Base-by-base conservation (phyloP, 2,888 invertebrate species). In the Cryptosula pallasiana region DNA sequence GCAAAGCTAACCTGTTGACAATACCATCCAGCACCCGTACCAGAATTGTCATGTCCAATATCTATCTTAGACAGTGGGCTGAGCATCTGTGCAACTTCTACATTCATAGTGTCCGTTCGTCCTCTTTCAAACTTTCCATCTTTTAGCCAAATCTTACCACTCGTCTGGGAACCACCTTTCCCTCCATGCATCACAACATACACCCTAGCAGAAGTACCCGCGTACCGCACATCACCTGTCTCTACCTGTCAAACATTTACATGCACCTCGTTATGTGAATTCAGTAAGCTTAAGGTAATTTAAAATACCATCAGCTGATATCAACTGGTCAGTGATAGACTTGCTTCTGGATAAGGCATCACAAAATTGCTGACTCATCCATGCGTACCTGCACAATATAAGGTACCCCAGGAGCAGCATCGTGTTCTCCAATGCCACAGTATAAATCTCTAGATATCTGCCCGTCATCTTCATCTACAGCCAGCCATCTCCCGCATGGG, bases 1-100 rank as follows among this genome's bases (percentile, higher is more conserved):
- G n/a, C 20, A 45, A 45, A 13, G 20, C 45, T 13, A 45, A 79
- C 81, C 73, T 75, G 73, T 16, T 84, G 82, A 72, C 83, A 77
- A 73, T 76, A 81, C 84, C 85, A 85, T 23, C 83, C 84, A 0
- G 84, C 75, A 0, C 78, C 81, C 0, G 78, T 72, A 0, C 84
- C 84, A 35, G 75, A 76, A 75, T 85, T 79, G 74, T 85, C 84
- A 76, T 85, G 85, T 1, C 85, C 84, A 1, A 84, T 77, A 63
- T 83, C 82, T 32, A 85, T 76, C 71, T 78, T 77, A 0, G 81
- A 78, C 58, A 84, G 73, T 0, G 84, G 84, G 74, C 82, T 82
- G 69, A 84, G 58, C 75, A 78, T 75, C 23, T 77, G 78, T 2
- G 77, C 79, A 1, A 83, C 79, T 54, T 81, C 81, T 36, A 85